phyloP scores from a whole-genome alignment of 2,113 vertebrate species.

The Limanda limanda region DNA sequence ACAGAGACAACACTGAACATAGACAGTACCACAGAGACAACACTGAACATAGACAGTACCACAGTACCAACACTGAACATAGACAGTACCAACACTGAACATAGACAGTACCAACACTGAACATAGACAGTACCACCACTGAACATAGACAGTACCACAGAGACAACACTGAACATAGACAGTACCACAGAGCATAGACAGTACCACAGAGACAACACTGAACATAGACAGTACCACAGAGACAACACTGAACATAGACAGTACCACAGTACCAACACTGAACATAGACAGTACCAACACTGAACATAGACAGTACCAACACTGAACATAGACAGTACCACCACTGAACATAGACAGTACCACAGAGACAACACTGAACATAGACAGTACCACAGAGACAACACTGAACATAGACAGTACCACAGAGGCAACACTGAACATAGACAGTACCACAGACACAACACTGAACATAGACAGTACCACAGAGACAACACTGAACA shows the following conservation, averaged over 20 bases:
- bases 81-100: not conserved
- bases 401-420: no score
- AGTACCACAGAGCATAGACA: no score
- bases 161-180: not conserved
- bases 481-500: no score
- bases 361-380: no score
- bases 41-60: not conserved
- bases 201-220: not conserved
- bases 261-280: not conserved
- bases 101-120: no score
- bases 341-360: not conserved
- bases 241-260: not conserved
- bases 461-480: no score
- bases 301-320: no score
- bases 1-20: not conserved
- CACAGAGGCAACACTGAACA: no score
- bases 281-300: not conserved
- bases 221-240: not conserved
- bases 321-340: not conserved
- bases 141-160: not conserved
- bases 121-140: not conserved
- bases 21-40: no score
- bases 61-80: not conserved
- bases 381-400: no score
- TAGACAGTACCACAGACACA: no score